Evolutionary conservation across 2,888 invertebrate species (phyloP), one percentile per base, ranked within the genome.

Genomic region (Phasia obesa): DNA sequence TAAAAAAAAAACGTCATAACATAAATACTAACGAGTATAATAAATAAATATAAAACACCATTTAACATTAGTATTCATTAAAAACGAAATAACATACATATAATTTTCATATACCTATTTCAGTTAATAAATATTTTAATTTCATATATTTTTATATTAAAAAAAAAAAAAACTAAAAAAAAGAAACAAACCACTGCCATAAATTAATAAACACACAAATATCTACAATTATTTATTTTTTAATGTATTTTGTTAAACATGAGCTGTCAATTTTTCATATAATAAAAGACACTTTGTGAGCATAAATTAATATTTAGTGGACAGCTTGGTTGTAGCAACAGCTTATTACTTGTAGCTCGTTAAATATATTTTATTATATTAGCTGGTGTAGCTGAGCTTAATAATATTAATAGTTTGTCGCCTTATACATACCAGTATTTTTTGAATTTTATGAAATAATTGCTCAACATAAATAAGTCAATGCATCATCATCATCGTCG

Each of bases 401-500:
- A 60, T 73, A 67, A 67, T 53, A 73, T 53, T 65, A 62, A 67
- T 60, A 51, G 53, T 67, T 80, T 44, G 44, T 67, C 69, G 27
- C 55, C 57, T 57, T 67, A 60, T 62, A 77, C 19, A 60, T 31
- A 11, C n/a, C n/a, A 47, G 2, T 69, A 31, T 9, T 65, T 57
- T 57, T 76, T n/a, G n/a, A n/a, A n/a, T n/a, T 83, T 75, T 71
- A 75, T 76, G 53, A 79, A 76, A 76, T 83, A 83, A 83, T 83
- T 83, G 76, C 75, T 76, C 55, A 79, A 71, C 83, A 76, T 76
- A 83, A 83, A 79, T 79, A 71, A 75, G 70, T 83, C 79, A 79
- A 76, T 79, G 75, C 79, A 71, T 71, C 78, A 78, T 64, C 64
- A 23, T n/a, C 59, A 67, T 31, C 55, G 42, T 21, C 49, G 21